Evolutionary conservation across 1,140 invertebrate genomes (phyloP).

Genomic region (Nebria ingens): DNA sequence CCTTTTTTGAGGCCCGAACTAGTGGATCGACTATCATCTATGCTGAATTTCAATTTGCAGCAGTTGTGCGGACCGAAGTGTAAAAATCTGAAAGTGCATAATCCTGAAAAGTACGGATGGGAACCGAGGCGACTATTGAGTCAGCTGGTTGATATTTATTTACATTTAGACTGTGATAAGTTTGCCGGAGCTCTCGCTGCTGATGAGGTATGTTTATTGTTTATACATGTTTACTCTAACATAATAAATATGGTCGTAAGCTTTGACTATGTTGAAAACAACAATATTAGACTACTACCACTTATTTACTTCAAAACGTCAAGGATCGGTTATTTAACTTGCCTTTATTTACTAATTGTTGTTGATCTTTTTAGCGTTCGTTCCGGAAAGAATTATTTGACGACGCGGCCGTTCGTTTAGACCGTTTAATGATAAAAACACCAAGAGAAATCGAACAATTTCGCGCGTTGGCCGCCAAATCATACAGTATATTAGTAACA

Average conservation of each 20-base stretch:
- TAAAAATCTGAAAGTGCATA: constrained; percentile 93
- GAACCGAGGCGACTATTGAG: constrained; percentile 82
- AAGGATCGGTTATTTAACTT: neutral
- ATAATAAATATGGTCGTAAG: no score
- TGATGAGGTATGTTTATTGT: constrained; percentile 72
- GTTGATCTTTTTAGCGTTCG: no score
- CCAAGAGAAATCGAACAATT: constrained; percentile 75
- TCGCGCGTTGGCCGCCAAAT: constrained; percentile 63
- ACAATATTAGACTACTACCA: no score
- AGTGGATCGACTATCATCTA: constrained; percentile 86
- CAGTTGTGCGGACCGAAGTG: constrained; percentile 97
- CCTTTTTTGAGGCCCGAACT: constrained; percentile 89
- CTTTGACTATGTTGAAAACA: no score
- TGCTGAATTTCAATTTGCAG: constrained; percentile 96
- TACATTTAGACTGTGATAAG: constrained; percentile 86
- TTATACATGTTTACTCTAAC: no score
- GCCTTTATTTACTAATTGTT: constrained; percentile 27
- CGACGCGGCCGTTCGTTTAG: constrained; percentile 72
- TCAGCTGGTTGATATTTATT: constrained; percentile 91
- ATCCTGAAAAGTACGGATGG: constrained; percentile 93
- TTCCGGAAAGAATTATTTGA: constrained; percentile 87
- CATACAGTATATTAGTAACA: constrained; percentile 64
- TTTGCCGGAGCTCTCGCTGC: constrained; percentile 82
- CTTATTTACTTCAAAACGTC: no score
- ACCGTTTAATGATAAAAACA: constrained; percentile 73